Percentiles rank a stretch among this genome's conserved stretches.
These are phyloP conservation scores for Pinctada fucata DNA, from an alignment of 2,888 invertebrate genomes.

Conservation along the genomic window DNA sequence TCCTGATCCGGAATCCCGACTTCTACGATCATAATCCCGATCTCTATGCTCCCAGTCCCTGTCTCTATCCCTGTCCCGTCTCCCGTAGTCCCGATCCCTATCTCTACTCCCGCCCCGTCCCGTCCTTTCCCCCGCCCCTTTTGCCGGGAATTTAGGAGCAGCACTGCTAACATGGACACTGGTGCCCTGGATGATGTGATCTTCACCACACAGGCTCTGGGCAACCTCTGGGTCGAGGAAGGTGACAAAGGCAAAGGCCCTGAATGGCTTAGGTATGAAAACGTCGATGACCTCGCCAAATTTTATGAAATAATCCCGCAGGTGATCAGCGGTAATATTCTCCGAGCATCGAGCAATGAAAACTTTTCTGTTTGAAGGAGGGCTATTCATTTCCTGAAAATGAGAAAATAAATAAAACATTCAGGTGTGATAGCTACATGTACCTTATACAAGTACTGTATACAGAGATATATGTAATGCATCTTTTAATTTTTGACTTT, in stretches of 20 bases:
- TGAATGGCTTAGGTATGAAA: conserved; percentile 95
- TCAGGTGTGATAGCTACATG: neutral
- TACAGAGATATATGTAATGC: too few species aligned
- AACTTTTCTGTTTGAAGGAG: conserved; percentile 83
- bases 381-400: conserved; percentile 59
- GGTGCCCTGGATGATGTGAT: conserved; percentile 94
- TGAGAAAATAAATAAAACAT: conserved; percentile 16
- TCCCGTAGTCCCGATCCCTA: conserved; percentile 38
- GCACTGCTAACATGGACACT: conserved; percentile 80
- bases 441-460: neutral
- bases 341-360: conserved; percentile 96
- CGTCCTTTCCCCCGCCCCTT: conserved; percentile 25
- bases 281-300: conserved; percentile 97
- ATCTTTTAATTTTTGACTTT: too few species aligned
- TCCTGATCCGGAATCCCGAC: conserved; percentile 30
- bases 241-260: conserved; percentile 87
- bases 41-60: conserved; percentile 27
- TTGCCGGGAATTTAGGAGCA: conserved; percentile 66
- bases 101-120: conserved; percentile 37
- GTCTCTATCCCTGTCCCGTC: conserved; percentile 33
- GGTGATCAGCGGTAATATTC: conserved; percentile 91
- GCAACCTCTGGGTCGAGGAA: conserved; percentile 94
- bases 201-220: conserved; percentile 92
- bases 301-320: conserved; percentile 89
- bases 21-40: conserved; percentile 31